These are phyloP conservation scores for Hippotragus niger DNA, from an alignment of 2,113 vertebrate genomes.

Conservation along the genomic window DNA sequence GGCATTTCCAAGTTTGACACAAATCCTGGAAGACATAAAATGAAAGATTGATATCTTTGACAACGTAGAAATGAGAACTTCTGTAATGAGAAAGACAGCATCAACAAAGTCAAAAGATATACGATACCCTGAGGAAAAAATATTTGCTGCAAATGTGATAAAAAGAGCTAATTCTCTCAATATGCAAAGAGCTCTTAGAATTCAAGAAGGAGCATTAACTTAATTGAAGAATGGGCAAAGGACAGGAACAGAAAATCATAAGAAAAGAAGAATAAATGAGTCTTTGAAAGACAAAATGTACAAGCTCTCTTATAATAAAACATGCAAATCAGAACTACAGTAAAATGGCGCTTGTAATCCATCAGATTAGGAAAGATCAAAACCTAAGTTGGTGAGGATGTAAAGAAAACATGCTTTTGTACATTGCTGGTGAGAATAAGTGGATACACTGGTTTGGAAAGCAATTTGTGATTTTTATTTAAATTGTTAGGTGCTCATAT, in stretches of 20 bases:
- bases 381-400: background rate
- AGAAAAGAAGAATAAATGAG: background rate
- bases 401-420: background rate
- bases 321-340: background rate
- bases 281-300: background rate
- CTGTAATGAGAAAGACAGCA: background rate
- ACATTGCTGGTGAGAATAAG: background rate
- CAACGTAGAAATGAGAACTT: background rate
- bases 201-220: background rate
- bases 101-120: conserved; percentile 27
- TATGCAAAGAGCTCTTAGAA: conserved; percentile 28
- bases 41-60: conserved; percentile 19
- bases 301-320: background rate
- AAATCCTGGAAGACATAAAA: background rate
- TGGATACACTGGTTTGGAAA: background rate
- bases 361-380: background rate
- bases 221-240: background rate
- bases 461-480: background rate
- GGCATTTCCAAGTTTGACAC: background rate
- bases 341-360: background rate
- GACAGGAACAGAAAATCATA: background rate
- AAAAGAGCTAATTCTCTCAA: background rate
- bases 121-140: background rate
- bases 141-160: background rate
- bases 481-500: background rate